phyloP scores from a whole-genome alignment of 2,888 invertebrate genomes.

The Perizoma flavofasciatum region DNA sequence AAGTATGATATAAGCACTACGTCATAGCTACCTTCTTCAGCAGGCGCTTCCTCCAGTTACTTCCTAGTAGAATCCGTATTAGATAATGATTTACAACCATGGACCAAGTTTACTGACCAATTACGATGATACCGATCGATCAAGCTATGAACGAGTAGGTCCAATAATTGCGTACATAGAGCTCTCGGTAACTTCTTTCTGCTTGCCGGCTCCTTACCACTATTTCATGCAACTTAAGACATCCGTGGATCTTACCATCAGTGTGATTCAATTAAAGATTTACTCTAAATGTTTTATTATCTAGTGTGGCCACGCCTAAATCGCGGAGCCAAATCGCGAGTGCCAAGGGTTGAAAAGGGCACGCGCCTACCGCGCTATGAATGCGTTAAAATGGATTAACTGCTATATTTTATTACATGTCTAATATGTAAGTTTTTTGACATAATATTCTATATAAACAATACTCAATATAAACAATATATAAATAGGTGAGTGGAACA shows the following conservation, averaged over 20 bases:
- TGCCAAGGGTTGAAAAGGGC: no score
- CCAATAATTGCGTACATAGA: conserved; percentile 52
- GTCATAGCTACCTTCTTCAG: conserved; percentile 39
- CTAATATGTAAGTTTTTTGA: no score
- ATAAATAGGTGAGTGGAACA: no score
- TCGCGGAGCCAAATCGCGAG: no score
- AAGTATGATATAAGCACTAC: conserved; percentile 32
- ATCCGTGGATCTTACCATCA: background rate
- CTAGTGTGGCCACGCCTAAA: no score
- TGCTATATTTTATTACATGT: no score
- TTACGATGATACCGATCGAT: conserved; percentile 70
- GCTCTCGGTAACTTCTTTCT: background rate
- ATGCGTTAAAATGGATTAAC: no score
- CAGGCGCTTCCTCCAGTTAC: conserved; percentile 51
- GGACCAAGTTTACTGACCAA: conserved; percentile 63
- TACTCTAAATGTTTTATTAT: no score
- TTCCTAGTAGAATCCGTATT: conserved; percentile 46
- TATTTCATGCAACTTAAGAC: no score
- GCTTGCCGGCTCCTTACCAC: background rate
- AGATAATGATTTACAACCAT: conserved; percentile 51
- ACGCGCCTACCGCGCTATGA: no score
- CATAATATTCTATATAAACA: no score
- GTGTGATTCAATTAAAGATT: background rate
- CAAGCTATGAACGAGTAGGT: conserved; percentile 40
- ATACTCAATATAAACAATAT: no score